Base-by-base conservation (phyloP, 1,140 invertebrate genomes). In the Monomorium pharaonis region DNA sequence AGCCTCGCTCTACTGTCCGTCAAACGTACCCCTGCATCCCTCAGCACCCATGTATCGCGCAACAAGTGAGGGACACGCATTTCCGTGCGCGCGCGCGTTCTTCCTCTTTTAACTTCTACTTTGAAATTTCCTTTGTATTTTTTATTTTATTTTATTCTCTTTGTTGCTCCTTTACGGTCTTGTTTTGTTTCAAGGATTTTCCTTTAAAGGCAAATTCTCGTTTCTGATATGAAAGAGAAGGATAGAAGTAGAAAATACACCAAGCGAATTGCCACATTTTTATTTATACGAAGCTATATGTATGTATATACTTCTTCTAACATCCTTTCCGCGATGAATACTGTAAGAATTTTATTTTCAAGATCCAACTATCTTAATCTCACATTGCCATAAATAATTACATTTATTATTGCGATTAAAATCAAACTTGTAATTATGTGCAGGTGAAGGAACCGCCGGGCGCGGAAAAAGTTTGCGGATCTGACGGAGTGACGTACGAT, bases 401-500 rank as follows among this genome's bases (percentile, higher is more conserved):
- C 4, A 42, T 42, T 76, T 27, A 60, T 27, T 24, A 24, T 30
- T n/a, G 21, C 24, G 49, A 49, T 56, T 70, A 44, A 65, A 63
- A 21, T 67, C 2, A 18, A 33, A 44, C 27, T 33, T 18, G 1
- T 14, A 33, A 42, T 60, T 42, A 5, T 77, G n/a, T 74, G 75
- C 93, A 96, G 96, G 95, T 94, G 69, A 95, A 95, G 85, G 67
- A 83, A 16, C 67, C 67, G 14, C 12, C 67, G 18, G 67, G 21
- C 1, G 94, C 92, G 88, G 95, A 94, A 74, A 94, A 95, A 86
- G 97, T 98, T 83, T 98, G 97, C 93, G 98, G 97, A 27, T 97
- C 96, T 30, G 97, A 98, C 93, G 97, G 96, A 14, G 94, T 96
- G 10, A 98, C 97, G 49, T 98, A 98, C 92, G 93, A 95, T 21